Evolutionary conservation across 1,140 invertebrate species (phyloP), one percentile per base, ranked within the genome.

Genomic region (Battus philenor): DNA sequence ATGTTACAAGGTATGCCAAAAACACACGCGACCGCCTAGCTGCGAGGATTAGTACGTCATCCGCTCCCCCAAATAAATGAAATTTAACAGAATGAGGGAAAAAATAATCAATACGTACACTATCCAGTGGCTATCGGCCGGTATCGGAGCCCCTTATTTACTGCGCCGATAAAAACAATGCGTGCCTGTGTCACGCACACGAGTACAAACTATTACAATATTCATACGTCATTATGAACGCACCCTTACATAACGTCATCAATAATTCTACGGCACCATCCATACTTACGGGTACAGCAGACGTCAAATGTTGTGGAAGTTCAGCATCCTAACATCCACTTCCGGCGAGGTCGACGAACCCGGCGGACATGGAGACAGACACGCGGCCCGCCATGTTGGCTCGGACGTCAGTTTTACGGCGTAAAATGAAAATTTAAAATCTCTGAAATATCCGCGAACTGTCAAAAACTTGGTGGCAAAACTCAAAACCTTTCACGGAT

Each of bases 11-110:
- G 45, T 39, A 13, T 9, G 22, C 44, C 11, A 44, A 41, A 39
- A 47, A 24, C 62, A 52, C 62, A 70, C 71, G 78, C 79, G 69
- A 78, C 63, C 57, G 58, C 50, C n/a, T n/a, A n/a, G n/a, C n/a
- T n/a, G n/a, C n/a, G n/a, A n/a, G n/a, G n/a, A n/a, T n/a, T n/a
- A n/a, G 45, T 18, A 55, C 56, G 50, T 63, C 72, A 64, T 60
- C 62, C 71, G 68, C 70, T 76, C 77, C 80, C 75, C 72, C 80
- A 78, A 65, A 84, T 84, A 81, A 81, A 84, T 80, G 76, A 80
- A 84, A 81, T 84, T 84, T 81, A 79, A 81, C 80, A 76, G 77
- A 79, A 84, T 84, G 80, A 79, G 74, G 80, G 80, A 84, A 84
- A 82, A 74, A 84, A 84, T 9, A 84, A 41, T 84, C 79, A 79